phyloP scores from a whole-genome alignment of 2,113 vertebrate species.

The Parotia lawesii region DNA sequence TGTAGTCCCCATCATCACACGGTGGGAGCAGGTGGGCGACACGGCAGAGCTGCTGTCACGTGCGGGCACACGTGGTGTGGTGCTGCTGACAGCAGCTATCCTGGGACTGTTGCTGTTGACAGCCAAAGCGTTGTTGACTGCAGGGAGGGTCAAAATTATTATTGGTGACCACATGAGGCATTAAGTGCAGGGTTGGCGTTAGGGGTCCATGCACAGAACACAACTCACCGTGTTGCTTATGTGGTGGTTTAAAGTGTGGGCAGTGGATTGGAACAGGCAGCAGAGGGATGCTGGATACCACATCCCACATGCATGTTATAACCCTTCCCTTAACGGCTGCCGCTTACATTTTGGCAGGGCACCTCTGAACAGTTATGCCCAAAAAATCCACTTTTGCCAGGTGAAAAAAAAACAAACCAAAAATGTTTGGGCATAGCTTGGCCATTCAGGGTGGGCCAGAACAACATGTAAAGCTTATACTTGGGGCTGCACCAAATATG shows the following conservation, averaged over 20 bases:
- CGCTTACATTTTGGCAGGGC: fast-evolving
- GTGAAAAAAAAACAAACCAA: background rate
- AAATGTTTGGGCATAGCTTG: background rate
- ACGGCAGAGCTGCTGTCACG: background rate
- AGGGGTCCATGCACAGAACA: background rate
- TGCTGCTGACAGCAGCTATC: background rate
- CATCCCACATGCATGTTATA: fast-evolving
- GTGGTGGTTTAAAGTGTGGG: background rate
- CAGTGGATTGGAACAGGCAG: background rate
- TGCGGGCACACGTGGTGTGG: background rate
- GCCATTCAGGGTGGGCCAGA: background rate
- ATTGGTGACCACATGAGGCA: background rate
- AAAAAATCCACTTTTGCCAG: background rate
- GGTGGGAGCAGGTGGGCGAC: background rate
- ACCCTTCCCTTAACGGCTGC: background rate
- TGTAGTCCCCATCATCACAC: background rate
- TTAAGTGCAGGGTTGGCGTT: background rate
- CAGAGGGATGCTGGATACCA: background rate
- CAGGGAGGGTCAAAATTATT: background rate
- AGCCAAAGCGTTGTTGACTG: background rate
- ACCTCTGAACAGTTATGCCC: background rate
- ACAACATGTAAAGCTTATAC: background rate
- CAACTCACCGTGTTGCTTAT: background rate
- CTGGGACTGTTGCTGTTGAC: background rate
- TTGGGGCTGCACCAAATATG: background rate